These are phyloP conservation scores for Charanyca ferruginea DNA, from an alignment of 2,888 invertebrate genomes.

Conservation along the genomic window DNA sequence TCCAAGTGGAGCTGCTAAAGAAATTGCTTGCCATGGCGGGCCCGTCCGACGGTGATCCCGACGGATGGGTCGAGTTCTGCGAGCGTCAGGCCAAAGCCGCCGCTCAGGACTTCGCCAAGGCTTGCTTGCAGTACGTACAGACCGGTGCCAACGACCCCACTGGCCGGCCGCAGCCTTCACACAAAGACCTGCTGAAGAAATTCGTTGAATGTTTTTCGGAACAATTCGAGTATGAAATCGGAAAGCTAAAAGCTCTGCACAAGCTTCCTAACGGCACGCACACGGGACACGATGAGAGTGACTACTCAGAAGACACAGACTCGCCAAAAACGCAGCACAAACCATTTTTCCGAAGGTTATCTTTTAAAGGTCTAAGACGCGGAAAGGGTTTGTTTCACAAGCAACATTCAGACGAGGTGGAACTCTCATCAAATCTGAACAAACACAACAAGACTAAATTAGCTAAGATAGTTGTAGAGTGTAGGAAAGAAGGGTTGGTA, in stretches of 20 bases:
- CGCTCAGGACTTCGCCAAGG: constrained; percentile 97
- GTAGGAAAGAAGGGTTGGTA: constrained; percentile 98
- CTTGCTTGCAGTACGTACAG: constrained; percentile 95
- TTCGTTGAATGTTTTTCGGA: constrained; percentile 96
- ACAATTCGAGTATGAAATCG: constrained; percentile 96
- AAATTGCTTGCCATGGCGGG: constrained; percentile 89
- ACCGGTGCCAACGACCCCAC: constrained; percentile 93
- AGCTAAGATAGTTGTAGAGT: constrained; percentile 98
- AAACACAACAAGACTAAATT: constrained; percentile 96
- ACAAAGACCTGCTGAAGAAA: constrained; percentile 95
- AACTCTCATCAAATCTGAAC: constrained; percentile 92
- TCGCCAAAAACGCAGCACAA: constrained; percentile 96
- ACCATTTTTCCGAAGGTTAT: constrained; percentile 96
- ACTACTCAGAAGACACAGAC: constrained; percentile 95
- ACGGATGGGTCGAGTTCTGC: constrained; percentile 96
- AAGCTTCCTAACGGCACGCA: constrained; percentile 88
- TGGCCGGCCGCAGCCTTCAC: constrained; percentile 92
- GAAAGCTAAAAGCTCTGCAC: constrained; percentile 84
- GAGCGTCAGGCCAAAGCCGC: constrained; percentile 96
- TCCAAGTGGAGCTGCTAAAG: constrained; percentile 90
- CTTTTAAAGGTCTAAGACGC: constrained; percentile 96
- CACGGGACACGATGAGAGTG: constrained; percentile 91
- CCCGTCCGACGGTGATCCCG: constrained; percentile 92
- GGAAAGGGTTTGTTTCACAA: constrained; percentile 96
- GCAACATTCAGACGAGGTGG: constrained; percentile 97